Conservation (phyloP, 35 echinoderm and acorn worm species). For the Holothuria glaberrima region DNA sequence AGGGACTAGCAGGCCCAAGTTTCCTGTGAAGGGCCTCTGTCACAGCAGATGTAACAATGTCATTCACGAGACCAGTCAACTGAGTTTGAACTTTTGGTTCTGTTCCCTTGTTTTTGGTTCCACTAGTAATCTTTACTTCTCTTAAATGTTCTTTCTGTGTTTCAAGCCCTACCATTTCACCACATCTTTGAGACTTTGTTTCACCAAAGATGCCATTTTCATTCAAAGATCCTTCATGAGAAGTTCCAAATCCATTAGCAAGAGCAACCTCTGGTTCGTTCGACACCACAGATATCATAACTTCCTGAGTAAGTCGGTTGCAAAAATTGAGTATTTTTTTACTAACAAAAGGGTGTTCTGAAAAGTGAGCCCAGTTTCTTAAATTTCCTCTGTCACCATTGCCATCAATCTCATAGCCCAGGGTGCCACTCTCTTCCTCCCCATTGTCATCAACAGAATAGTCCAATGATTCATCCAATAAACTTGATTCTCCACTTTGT, state of each 20-base stretch:
- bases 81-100: background rate
- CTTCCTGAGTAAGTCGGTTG: slow-evolving; percentile 32
- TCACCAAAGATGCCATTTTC: background rate
- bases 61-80: slow-evolving; percentile 14
- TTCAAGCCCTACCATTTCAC: background rate
- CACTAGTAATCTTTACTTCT: no score
- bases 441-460: background rate
- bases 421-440: background rate
- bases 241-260: background rate
- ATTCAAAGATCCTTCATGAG: background rate
- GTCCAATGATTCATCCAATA: background rate
- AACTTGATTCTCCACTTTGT: slow-evolving; percentile 10
- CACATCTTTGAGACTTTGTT: background rate
- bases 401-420: slow-evolving; percentile 13
- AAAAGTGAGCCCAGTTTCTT: background rate
- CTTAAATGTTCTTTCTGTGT: background rate
- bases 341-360: background rate
- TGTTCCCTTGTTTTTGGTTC: background rate
- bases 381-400: background rate
- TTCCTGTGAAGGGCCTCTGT: slow-evolving; percentile 17
- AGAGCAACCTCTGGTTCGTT: background rate
- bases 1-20: background rate
- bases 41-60: slow-evolving; percentile 30
- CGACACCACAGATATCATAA: slow-evolving; percentile 15
- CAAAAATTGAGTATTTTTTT: slow-evolving; percentile 14